Base-by-base conservation (phyloP, 2,888 invertebrate species). In the Lacanobia oleracea region DNA sequence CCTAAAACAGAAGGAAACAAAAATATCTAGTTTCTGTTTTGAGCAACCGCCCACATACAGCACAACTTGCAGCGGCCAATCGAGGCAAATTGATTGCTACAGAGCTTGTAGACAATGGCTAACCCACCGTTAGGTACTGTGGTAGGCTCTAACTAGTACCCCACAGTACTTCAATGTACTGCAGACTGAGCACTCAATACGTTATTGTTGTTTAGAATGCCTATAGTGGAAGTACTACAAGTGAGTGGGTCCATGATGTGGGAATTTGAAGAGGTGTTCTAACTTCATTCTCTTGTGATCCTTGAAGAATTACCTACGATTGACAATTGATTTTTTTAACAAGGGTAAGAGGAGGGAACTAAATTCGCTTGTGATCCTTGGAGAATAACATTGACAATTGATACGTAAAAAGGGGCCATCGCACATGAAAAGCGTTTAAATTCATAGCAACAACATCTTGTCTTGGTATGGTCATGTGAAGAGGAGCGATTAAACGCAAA, bases 41-140 rank as follows among this genome's bases (percentile, higher is more conserved):
- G 23, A 68, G 37, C 70, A 33, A 53, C 27, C n/a, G n/a, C 9
- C 50, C 1, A 23, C 59, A 40, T 18, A 43, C 37, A 53, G 37
- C 51, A 62, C 64, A 45, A 70, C 60, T 64, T 68, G 68, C 60
- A 54, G 53, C 10, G 10, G 48, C 63, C 76, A 61, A 80, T 72
- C 56, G 62, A 67, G 59, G 72, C 68, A 63, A 76, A 76, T 76
- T 76, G 72, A 80, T 80, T 79, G 63, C 76, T 71, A 75, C 67
- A 79, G 59, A 61, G 63, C 51, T 72, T 43, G 45, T 5, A 63
- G 37, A 80, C 79, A 80, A 79, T 80, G 48, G 72, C 43, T 43
- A 16, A 12, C 14, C 51, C 48, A 9, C 63, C 61, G n/a, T 23
- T 40, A 43, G 18, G 27, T 54, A 63, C 62, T 40, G 14, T 33